Conservation (phyloP, 1,140 invertebrate species). For the Panonychus citri region DNA sequence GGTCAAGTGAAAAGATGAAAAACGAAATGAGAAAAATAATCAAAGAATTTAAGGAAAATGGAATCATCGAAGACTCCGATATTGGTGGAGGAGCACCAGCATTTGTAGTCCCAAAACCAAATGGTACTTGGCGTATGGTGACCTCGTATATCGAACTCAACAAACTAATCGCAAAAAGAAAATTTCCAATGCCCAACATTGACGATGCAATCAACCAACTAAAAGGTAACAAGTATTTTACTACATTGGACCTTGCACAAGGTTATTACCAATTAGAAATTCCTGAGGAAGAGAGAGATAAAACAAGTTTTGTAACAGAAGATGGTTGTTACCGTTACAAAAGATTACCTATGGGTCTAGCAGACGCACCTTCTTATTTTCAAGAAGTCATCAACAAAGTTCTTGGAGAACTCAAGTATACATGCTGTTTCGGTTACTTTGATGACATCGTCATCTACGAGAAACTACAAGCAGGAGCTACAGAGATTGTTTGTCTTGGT, state of each 20-base stretch:
- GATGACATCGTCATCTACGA: conserved; percentile 21
- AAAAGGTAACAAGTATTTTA: conserved; percentile 6
- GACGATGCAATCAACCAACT: conserved; percentile 12
- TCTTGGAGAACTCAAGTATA: not conserved
- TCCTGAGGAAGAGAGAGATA: conserved; percentile 15
- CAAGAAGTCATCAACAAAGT: conserved; percentile 16
- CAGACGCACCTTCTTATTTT: conserved; percentile 21
- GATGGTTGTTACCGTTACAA: conserved; percentile 6
- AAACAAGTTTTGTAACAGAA: conserved; percentile 9
- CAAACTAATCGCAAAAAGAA: not conserved
- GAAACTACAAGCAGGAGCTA: not conserved
- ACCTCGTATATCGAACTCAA: not conserved
- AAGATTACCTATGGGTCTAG: conserved; percentile 24
- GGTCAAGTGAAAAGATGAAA: not conserved
- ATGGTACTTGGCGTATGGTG: not conserved
- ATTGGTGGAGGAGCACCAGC: not conserved
- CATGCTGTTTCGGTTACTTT: conserved; percentile 14
- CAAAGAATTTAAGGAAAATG: not conserved
- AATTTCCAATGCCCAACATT: conserved; percentile 14
- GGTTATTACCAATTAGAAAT: conserved; percentile 21
- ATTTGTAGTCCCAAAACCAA: not conserved
- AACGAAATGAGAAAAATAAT: not conserved
- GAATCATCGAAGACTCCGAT: not conserved
- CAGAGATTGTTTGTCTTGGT: conserved; percentile 21
- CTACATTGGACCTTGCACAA: conserved; percentile 18